Conservation (phyloP, 2,797 vertebrate genomes). For the Lates japonicus region DNA sequence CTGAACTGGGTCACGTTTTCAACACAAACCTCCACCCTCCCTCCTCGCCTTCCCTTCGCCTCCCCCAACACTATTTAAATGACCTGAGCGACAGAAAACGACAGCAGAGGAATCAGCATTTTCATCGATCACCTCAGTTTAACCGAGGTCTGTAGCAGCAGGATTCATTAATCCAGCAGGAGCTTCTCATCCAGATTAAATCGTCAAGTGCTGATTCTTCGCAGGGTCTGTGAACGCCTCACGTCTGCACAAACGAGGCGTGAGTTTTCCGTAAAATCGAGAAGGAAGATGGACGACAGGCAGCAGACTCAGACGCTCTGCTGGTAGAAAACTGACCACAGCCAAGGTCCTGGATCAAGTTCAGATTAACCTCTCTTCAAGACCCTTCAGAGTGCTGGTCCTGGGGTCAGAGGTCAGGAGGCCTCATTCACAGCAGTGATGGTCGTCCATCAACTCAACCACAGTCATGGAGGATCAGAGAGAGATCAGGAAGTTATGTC, state of each 20-base stretch:
- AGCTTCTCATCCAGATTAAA: conserved; percentile 31
- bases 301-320: background rate
- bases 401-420: conserved; percentile 27
- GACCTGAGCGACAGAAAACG: conserved; percentile 29
- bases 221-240: conserved; percentile 4
- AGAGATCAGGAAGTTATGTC: background rate
- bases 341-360: background rate
- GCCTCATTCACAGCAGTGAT: conserved; percentile 7
- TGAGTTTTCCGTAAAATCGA: background rate
- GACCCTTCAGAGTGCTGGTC: conserved; percentile 24
- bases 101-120: conserved; percentile 25
- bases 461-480: background rate
- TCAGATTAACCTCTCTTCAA: conserved; percentile 4
- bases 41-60: too few species aligned
- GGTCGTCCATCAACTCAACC: background rate
- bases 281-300: background rate
- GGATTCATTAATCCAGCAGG: conserved; percentile 12
- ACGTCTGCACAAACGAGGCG: background rate
- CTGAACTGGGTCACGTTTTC: conserved; percentile 84
- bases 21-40: conserved; percentile 5
- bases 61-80: conserved; percentile 41
- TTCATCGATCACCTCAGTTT: conserved; percentile 5
- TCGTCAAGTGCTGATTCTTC: conserved; percentile 39
- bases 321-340: conserved; percentile 4
- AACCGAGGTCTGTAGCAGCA: background rate